phyloP scores from a whole-genome alignment of 2,113 vertebrate species.

The Puntigrus tetrazona region DNA sequence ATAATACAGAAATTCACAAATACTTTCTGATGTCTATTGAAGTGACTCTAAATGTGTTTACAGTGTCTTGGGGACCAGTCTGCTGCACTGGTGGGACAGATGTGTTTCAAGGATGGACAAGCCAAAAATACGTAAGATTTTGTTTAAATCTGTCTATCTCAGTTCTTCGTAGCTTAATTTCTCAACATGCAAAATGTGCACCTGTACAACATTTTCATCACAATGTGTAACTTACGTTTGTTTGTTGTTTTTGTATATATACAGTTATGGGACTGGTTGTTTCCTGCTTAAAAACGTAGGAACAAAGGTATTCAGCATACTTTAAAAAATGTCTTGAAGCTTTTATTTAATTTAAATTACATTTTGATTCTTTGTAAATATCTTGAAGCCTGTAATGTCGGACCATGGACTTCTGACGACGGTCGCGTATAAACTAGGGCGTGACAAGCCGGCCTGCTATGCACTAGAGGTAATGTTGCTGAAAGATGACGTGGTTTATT shows the following conservation, averaged over 20 bases:
- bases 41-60: constrained; percentile 28
- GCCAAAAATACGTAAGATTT: constrained; percentile 95
- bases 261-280: constrained; percentile 95
- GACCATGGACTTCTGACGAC: constrained; percentile 94
- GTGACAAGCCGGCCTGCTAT: constrained; percentile 80
- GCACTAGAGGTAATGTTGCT: constrained; percentile 84
- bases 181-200: neutral
- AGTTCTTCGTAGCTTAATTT: neutral
- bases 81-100: constrained; percentile 95
- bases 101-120: constrained; percentile 92
- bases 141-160: constrained; percentile 8
- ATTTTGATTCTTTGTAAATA: constrained; percentile 21
- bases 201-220: neutral
- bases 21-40: neutral
- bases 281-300: constrained; percentile 95
- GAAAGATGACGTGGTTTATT: neutral
- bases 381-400: constrained; percentile 82
- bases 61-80: constrained; percentile 98
- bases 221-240: neutral
- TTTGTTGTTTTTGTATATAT: no score
- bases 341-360: neutral
- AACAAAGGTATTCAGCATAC: constrained; percentile 76
- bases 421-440: constrained; percentile 90
- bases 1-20: neutral
- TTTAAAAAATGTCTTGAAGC: neutral